Conservation (phyloP, 2,797 vertebrate genomes). For the Garrulus glandarius region DNA sequence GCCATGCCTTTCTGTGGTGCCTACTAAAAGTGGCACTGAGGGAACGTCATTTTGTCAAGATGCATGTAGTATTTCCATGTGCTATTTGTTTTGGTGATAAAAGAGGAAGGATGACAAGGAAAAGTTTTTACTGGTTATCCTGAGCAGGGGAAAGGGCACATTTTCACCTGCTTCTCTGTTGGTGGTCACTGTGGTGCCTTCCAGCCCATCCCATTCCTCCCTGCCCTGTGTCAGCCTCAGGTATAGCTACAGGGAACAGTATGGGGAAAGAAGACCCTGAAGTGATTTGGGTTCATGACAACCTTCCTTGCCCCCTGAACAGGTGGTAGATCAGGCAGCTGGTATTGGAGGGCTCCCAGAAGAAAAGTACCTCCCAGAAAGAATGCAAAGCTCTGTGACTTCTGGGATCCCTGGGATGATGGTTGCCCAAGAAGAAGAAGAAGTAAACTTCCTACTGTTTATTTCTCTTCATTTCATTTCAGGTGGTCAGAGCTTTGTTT, state of each 20-base stretch:
- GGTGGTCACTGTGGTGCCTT: rapidly evolving
- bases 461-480: neutral
- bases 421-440: neutral
- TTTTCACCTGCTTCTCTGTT: neutral
- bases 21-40: neutral
- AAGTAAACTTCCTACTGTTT: neutral
- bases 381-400: neutral
- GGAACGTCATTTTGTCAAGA: rapidly evolving
- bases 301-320: neutral
- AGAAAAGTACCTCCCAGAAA: neutral
- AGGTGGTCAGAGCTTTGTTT: neutral
- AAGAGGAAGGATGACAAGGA: neutral
- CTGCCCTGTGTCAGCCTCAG: neutral
- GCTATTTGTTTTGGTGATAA: neutral
- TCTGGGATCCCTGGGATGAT: neutral
- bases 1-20: neutral
- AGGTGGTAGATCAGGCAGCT: neutral
- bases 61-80: neutral
- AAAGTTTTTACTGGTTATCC: neutral
- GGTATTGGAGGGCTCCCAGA: neutral
- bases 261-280: neutral
- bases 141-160: neutral
- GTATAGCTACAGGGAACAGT: neutral
- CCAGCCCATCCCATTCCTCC: neutral
- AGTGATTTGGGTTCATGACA: neutral